Conservation (phyloP, 2,888 invertebrate genomes). For the Acrobasis consociella region DNA sequence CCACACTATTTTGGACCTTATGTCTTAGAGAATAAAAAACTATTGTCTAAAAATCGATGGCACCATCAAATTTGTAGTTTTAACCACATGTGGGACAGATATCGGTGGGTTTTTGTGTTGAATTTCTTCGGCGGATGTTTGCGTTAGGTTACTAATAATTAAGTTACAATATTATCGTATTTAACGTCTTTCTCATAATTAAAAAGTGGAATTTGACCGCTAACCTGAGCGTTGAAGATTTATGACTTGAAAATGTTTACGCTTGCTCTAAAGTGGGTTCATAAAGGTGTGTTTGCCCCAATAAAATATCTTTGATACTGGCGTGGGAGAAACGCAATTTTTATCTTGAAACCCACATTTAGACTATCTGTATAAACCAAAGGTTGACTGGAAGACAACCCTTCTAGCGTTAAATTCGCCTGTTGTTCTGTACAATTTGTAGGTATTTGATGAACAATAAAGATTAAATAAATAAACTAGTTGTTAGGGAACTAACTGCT, state of each 20-base stretch:
- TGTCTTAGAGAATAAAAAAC: constrained; percentile 19
- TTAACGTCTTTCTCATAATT: constrained; percentile 46
- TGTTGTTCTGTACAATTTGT: too few species aligned
- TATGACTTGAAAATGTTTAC: constrained; percentile 30
- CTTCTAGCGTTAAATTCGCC: too few species aligned
- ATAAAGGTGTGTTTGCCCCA: neutral
- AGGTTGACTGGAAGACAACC: too few species aligned
- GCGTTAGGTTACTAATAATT: constrained; percentile 70
- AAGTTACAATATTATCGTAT: constrained; percentile 63
- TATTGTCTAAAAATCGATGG: constrained; percentile 10
- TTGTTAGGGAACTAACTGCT: too few species aligned
- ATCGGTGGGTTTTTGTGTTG: constrained; percentile 65
- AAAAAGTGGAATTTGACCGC: constrained; percentile 37
- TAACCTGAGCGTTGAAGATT: constrained; percentile 7
- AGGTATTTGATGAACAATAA: too few species aligned
- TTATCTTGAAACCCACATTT: too few species aligned
- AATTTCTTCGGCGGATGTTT: constrained; percentile 73
- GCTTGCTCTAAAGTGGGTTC: constrained; percentile 23
- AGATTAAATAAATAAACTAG: too few species aligned
- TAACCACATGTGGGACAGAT: constrained; percentile 71
- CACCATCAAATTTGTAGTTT: constrained; percentile 33
- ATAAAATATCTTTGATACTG: neutral
- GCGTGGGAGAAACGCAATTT: neutral
- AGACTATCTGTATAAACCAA: too few species aligned
- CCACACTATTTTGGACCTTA: constrained; percentile 31